Conservation (phyloP, 2,888 invertebrate species). For the Lumbricus terrestris region DNA sequence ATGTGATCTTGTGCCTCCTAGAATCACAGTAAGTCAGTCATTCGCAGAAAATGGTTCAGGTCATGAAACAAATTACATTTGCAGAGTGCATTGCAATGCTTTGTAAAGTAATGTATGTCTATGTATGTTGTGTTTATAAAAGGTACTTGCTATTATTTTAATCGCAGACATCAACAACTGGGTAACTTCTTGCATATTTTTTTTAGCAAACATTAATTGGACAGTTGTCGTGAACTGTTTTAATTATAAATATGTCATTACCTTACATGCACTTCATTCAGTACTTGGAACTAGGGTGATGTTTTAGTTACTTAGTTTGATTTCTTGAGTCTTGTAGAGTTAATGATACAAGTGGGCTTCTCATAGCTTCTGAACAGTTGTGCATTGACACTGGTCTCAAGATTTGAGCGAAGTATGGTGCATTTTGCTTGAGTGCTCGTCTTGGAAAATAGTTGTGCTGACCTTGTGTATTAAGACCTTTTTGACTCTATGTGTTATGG, state of each 20-base stretch:
- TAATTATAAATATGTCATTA: no score
- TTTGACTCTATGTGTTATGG: neutral
- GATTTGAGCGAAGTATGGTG: neutral
- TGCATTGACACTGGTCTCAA: neutral
- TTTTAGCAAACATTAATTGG: no score
- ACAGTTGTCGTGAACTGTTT: neutral
- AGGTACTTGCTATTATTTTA: neutral
- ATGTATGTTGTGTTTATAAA: neutral
- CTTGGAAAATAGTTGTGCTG: neutral
- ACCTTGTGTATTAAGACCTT: neutral
- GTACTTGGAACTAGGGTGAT: neutral
- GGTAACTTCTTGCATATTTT: no score
- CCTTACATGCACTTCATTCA: neutral
- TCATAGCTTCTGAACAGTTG: neutral
- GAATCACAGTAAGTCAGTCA: slow-evolving; percentile 74
- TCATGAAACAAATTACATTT: neutral
- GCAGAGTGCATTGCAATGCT: neutral
- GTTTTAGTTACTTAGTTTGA: neutral
- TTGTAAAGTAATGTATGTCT: neutral
- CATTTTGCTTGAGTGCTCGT: neutral
- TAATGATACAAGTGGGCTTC: neutral
- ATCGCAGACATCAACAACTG: neutral
- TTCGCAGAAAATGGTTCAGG: neutral
- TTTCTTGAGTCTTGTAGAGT: neutral
- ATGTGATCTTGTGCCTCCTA: slow-evolving; percentile 82